Evolutionary conservation across 2,113 vertebrate species (phyloP).

Genomic region (Percopsis transmontana): DNA sequence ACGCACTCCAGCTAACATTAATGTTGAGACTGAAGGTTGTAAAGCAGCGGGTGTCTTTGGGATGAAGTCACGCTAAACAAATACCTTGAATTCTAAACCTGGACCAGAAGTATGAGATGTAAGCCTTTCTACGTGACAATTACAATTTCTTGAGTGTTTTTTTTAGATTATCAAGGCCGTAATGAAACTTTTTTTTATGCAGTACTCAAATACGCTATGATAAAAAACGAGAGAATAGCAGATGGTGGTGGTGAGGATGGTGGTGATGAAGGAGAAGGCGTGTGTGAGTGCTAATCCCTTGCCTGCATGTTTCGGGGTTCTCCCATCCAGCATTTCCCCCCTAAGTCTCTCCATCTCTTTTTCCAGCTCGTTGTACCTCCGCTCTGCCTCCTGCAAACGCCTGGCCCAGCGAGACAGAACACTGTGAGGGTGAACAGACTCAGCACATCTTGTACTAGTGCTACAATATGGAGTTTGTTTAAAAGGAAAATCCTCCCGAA

Average conservation of each 20-base stretch:
- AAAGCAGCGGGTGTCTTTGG: conserved; percentile 16
- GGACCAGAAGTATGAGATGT: neutral
- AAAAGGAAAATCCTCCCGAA: neutral
- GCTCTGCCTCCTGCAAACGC: conserved; percentile 66
- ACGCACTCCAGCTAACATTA: conserved; percentile 28
- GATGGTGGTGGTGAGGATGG: neutral
- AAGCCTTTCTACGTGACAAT: too few species aligned
- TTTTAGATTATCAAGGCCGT: neutral
- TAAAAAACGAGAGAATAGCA: neutral
- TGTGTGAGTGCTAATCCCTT: conserved; percentile 31
- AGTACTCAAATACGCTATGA: neutral
- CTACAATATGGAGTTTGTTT: neutral
- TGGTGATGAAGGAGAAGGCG: neutral
- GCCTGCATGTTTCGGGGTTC: conserved; percentile 52
- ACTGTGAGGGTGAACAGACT: neutral
- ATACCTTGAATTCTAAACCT: conserved; percentile 16
- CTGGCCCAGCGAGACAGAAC: conserved; percentile 62
- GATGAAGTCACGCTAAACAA: conserved; percentile 22
- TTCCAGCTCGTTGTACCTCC: conserved; percentile 62
- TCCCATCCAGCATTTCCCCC: conserved; percentile 56
- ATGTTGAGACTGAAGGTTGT: conserved; percentile 22
- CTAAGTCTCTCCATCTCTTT: conserved; percentile 58
- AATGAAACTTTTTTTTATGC: neutral
- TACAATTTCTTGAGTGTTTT: neutral
- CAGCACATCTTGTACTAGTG: neutral